Base-by-base conservation (phyloP, 2,797 vertebrate genomes). In the Percopsis omiscomaycus region DNA sequence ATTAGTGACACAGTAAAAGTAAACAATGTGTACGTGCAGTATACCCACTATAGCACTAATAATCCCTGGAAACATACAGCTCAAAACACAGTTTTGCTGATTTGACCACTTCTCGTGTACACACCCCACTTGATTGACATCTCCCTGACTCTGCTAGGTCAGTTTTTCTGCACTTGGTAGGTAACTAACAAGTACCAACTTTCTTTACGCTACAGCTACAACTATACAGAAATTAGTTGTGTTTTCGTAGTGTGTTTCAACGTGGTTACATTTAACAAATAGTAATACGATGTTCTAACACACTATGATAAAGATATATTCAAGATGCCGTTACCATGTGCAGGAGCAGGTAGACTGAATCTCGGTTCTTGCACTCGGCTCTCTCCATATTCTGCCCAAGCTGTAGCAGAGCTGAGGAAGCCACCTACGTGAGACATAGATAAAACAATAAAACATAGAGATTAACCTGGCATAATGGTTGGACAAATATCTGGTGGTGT, bases 321-420 rank as follows among this genome's bases (percentile, higher is more conserved):
- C 4, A 32, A 15, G 15, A 6, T 2, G 49, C 53, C 62, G 86
- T 71, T 89, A 98, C 96, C 94, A 94, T 90, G 74, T 96, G 92
- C 65, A 98, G 89, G 44, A 98, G 93, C 64, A 98, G 87, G 82
- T 93, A 95, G 75, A 98, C n/a, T 1, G 97, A 96, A 67, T 96
- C 96, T 56, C 95, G 77, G 88, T 97, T 95, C 87, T 93, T 95
- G 61, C 80, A 82, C 51, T 95, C 94, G 13, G 80, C 28, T 70
- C 81, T 92, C 57, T 97, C 96, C 11, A 87, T 76, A 30, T 94
- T 95, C 88, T 96, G 95, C 66, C 96, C 95, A 71, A 98, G 87
- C 69, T 96, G 96, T 71, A 98, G 91, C 70, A 98, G 90, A 68
- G 92, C 90, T 64, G 92, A 88, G 0, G 97, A 98, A 14, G 95